Evolutionary conservation across 2,113 vertebrate genomes (phyloP).

Genomic region (Corythornis vintsioides): DNA sequence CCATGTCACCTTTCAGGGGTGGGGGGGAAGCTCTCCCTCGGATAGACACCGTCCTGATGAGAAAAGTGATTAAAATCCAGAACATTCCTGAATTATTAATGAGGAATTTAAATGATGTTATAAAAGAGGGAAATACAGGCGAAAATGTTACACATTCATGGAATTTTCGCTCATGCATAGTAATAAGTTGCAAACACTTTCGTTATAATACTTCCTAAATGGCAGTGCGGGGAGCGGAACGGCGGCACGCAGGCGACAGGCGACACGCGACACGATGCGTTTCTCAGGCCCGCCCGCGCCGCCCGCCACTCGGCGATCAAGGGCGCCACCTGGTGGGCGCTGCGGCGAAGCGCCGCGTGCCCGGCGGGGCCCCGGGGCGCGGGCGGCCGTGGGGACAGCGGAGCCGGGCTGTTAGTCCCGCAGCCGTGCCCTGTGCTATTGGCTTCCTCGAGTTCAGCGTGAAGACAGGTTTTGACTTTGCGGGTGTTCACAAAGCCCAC

Average conservation of each 20-base stretch:
- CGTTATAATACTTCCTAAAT: slow-evolving; percentile 60
- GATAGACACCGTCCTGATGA: slow-evolving; percentile 68
- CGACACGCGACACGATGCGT: background rate
- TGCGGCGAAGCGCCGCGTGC: background rate
- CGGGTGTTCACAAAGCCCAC: background rate
- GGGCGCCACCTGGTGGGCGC: slow-evolving; percentile 75
- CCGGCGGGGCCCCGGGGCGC: background rate
- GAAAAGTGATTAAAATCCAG: slow-evolving; percentile 83
- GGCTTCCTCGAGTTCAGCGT: background rate
- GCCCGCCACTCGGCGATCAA: slow-evolving; percentile 70
- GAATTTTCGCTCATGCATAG: slow-evolving; percentile 79
- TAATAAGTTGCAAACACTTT: slow-evolving; percentile 77
- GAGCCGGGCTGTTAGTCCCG: background rate
- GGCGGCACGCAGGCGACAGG: too few relatives aligned
- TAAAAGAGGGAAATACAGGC: slow-evolving; percentile 75
- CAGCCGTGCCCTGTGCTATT: too few relatives aligned
- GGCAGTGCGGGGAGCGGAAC: background rate
- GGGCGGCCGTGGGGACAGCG: background rate
- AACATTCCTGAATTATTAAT: slow-evolving; percentile 80
- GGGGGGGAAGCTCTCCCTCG: slow-evolving; percentile 18
- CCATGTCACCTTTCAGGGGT: slow-evolving; percentile 75
- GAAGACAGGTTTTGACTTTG: background rate
- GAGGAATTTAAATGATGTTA: slow-evolving; percentile 81
- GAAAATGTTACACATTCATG: slow-evolving; percentile 82
- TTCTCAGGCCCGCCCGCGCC: background rate